Percentiles rank a stretch among this genome's conserved stretches.
Conservation (phyloP, 2,113 vertebrate species). For the Seriola dumerili region DNA sequence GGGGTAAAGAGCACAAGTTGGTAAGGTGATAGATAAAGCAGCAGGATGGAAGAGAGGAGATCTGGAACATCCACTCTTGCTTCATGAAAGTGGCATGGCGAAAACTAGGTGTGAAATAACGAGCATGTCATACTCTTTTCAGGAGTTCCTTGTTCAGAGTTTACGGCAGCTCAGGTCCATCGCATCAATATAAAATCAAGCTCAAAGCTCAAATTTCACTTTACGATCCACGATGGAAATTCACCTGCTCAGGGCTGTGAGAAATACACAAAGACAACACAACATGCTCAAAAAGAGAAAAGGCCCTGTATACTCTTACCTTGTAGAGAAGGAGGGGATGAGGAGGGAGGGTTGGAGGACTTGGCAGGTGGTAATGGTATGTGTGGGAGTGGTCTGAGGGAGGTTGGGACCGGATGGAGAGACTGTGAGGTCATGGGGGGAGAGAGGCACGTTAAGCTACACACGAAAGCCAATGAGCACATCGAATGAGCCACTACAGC, state of each 20-base stretch:
- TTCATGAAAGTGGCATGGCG: not conserved
- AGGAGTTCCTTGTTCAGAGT: not conserved
- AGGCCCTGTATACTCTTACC: slow-evolving; percentile 79
- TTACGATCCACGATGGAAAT: not conserved
- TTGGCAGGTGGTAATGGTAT: slow-evolving; percentile 89
- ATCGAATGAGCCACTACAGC: slow-evolving; percentile 7
- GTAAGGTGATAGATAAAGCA: slow-evolving; percentile 19
- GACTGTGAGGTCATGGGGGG: slow-evolving; percentile 83
- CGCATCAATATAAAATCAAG: not conserved
- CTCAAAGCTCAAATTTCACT: too few species aligned
- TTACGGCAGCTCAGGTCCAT: not conserved
- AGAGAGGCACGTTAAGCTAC: slow-evolving; percentile 56
- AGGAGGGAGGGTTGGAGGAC: slow-evolving; percentile 84
- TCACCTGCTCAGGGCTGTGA: not conserved
- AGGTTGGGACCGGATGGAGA: slow-evolving; percentile 86
- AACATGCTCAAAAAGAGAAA: not conserved
- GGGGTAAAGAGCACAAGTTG: slow-evolving; percentile 29
- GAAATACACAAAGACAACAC: slow-evolving; percentile 3
- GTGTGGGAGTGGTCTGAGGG: slow-evolving; percentile 87
- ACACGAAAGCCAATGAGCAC: slow-evolving; percentile 1
- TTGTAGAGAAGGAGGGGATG: slow-evolving; percentile 83
- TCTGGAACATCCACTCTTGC: not conserved
- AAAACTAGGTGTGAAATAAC: not conserved
- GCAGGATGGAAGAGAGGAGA: not conserved
- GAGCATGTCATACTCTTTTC: not conserved